Conservation (phyloP, 2,888 invertebrate species). For the Leptopilina myrica region DNA sequence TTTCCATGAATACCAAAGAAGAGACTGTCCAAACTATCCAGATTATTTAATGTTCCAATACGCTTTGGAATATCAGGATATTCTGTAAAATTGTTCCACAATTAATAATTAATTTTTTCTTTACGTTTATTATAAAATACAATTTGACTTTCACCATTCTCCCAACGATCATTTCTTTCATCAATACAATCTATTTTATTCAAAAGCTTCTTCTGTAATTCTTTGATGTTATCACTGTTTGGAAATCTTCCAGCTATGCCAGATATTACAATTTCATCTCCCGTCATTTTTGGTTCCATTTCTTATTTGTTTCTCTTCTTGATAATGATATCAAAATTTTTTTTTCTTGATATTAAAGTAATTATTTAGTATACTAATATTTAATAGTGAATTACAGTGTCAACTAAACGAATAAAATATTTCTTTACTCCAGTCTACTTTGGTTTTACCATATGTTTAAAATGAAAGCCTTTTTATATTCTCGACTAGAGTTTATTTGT, state of each 20-base stretch:
- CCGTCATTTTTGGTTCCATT: conserved; percentile 12
- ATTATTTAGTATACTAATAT: too few species aligned
- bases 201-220: conserved; percentile 75
- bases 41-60: conserved; percentile 42
- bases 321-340: too few species aligned
- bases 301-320: not conserved
- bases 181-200: conserved; percentile 50
- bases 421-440: too few species aligned
- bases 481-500: too few species aligned
- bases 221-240: conserved; percentile 80
- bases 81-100: conserved; percentile 32
- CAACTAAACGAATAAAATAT: too few species aligned
- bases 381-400: too few species aligned
- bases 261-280: conserved; percentile 79
- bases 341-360: too few species aligned
- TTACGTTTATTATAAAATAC: too few species aligned
- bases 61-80: conserved; percentile 47
- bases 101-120: too few species aligned
- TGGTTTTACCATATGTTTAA: too few species aligned
- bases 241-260: conserved; percentile 83
- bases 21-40: conserved; percentile 53
- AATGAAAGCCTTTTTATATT: too few species aligned
- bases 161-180: conserved; percentile 47
- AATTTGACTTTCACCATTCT: too few species aligned
- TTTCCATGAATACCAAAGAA: conserved; percentile 56